Base-by-base conservation (phyloP, 2,888 invertebrate genomes). In the Oxycera nigricornis region DNA sequence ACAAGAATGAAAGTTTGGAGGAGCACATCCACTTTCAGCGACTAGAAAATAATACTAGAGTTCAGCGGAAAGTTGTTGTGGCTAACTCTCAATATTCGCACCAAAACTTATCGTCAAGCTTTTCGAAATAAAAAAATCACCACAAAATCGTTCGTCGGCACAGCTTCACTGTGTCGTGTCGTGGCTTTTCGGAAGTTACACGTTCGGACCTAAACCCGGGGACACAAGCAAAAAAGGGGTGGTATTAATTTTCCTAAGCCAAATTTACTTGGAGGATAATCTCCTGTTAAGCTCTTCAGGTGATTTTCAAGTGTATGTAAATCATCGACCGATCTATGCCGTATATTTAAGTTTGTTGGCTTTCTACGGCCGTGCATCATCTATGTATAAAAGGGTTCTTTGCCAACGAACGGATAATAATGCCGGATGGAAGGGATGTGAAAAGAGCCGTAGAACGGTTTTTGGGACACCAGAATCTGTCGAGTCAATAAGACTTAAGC, bases 221-320 rank as follows among this genome's bases (percentile, higher is more conserved):
- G n/a, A n/a, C n/a, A n/a, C n/a, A n/a, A n/a, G n/a, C n/a, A n/a
- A 59, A 73, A 75, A 73, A 77, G 77, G 77, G 77, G 76, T 78
- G 77, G 78, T 78, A 79, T 79, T 79, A 78, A 79, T 79, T 78
- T 79, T 78, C 76, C 77, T 79, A 78, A 79, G 79, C 79, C 77
- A 79, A 79, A 79, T 79, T 79, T 78, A 77, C 79, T 79, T 78
- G 75, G 74, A 75, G 77, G 79, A 79, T 79, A 78, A 79, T 79
- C 79, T 76, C 35, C 70, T 73, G 76, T 76, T 79, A 78, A 79
- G 78, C 78, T 77, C 74, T 76, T 74, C 77, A 78, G 79, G 78
- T 77, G 75, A 75, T 76, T 76, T 72, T 73, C 68, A 72, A 67
- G 39, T 75, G 62, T 74, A 76, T 76, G 75, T 75, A 75, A 76